Evolutionary conservation across 2,113 vertebrate genomes (phyloP).

Genomic region (Sinocyclocheilus anophthalmus): DNA sequence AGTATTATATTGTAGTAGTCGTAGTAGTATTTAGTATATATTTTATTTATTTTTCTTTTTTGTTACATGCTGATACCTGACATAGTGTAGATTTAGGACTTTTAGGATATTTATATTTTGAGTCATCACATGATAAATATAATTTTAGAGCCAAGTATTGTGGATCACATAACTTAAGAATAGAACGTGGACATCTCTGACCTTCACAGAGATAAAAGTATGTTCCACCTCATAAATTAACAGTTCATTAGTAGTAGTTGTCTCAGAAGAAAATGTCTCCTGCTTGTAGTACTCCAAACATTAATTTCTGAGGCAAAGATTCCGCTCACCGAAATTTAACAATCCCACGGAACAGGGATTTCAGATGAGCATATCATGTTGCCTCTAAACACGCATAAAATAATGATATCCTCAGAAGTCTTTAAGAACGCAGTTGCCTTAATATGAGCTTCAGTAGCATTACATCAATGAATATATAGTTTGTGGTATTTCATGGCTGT

Average conservation of each 20-base stretch:
- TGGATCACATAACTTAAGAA: neutral
- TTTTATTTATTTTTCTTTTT: too few relatives aligned
- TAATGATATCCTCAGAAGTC: slow-evolving; percentile 49
- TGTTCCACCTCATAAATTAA: slow-evolving; percentile 23
- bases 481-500: slow-evolving; percentile 11
- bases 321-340: slow-evolving; percentile 55
- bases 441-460: slow-evolving; percentile 33
- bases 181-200: neutral
- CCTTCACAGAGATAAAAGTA: neutral
- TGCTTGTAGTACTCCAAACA: slow-evolving; percentile 41
- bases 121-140: neutral
- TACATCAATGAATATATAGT: slow-evolving; percentile 19
- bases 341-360: slow-evolving; percentile 52
- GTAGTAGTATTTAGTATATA: too few relatives aligned
- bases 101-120: neutral
- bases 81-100: too few relatives aligned
- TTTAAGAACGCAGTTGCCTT: slow-evolving; percentile 33
- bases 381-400: slow-evolving; percentile 53
- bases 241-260: neutral
- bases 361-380: slow-evolving; percentile 51
- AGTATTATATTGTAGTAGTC: too few relatives aligned
- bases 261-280: slow-evolving; percentile 31
- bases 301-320: slow-evolving; percentile 43
- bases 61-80: too few relatives aligned
- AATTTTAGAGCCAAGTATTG: neutral